Base-by-base conservation (phyloP, 1,140 invertebrate genomes). In the Psilanteris sp. region DNA sequence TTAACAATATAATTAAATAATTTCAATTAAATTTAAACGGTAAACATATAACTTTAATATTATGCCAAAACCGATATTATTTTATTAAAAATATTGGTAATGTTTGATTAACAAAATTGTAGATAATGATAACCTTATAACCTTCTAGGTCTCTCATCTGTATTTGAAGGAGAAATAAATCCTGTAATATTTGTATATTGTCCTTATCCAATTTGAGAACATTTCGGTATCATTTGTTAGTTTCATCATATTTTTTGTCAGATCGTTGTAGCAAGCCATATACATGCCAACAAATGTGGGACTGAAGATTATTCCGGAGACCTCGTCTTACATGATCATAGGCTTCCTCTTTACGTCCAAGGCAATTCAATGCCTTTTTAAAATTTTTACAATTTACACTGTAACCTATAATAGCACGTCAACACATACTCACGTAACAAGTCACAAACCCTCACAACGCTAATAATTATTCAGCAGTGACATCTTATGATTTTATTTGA, bases 241-340 rank as follows among this genome's bases (percentile, higher is more conserved):
- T 98, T 89, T 99, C 98, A 88, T 99, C 98, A 86, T 99, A 99
- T 85, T 99, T 99, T 87, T 99, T 97, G 85, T 99, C 98, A 24
- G 97, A 98, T 70, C 98, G 91, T 84, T 96, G 95, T 8, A 99
- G 89, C 15, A 99, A 89, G 16, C 98, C 98, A 87, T 98, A 99
- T 20, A 99, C 98, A 88, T 99, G 98, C 98, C 98, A 99, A 89
- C 98, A 99, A 15, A 99, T 97, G 89, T 99, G 97, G 20, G 98
- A 99, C 77, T 93, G 94, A 9, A 99, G 89, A 88, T 99, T 97
- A 90, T 98, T 98, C 66, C 96, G 93, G 9, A 99, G 91, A 22
- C 98, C 98, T 79, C 94, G 88, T 39, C 96, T 91, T 0, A 99
- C 98, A 92, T 98, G 96, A 85, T 99, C 98, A 88, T 99, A 98